Evolutionary conservation across 2,113 vertebrate species (phyloP).

Genomic region (Arothron firmamentum): DNA sequence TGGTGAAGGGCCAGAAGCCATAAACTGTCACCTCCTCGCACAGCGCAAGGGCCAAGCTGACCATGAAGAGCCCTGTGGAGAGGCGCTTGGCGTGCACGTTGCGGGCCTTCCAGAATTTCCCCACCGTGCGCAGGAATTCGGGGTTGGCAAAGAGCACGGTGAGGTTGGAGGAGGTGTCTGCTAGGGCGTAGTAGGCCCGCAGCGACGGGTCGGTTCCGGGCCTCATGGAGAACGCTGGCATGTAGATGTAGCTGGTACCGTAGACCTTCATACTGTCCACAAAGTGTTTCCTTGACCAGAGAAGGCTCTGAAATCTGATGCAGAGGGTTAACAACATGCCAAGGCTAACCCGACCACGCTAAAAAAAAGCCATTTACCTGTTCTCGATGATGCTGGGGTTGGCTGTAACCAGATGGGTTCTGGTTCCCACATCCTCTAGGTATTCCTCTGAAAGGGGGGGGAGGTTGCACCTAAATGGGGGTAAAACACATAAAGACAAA

Average conservation of each 20-base stretch:
- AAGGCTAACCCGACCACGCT: background rate
- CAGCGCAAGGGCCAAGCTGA: conserved; percentile 88
- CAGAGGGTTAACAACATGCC: background rate
- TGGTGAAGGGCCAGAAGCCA: conserved; percentile 94
- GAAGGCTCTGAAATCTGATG: conserved; percentile 88
- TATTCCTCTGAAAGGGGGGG: conserved; percentile 89
- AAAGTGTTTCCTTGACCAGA: conserved; percentile 91
- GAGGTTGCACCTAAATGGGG: conserved; percentile 86
- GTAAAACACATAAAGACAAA: background rate
- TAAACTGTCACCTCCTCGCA: conserved; percentile 93
- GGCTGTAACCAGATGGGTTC: conserved; percentile 90
- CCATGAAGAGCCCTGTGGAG: conserved; percentile 92
- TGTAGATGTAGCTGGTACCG: conserved; percentile 91
- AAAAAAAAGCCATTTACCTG: conserved; percentile 72
- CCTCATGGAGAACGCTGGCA: conserved; percentile 96
- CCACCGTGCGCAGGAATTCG: conserved; percentile 85
- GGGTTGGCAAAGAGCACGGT: conserved; percentile 93
- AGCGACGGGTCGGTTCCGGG: conserved; percentile 87
- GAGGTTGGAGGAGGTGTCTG: conserved; percentile 85
- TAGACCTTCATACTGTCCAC: conserved; percentile 91
- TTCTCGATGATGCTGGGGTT: conserved; percentile 98
- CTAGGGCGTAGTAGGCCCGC: conserved; percentile 84
- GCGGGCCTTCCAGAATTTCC: conserved; percentile 90
- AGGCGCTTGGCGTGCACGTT: conserved; percentile 88
- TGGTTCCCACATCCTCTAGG: conserved; percentile 85